Evolutionary conservation across 2,113 vertebrate genomes (phyloP).

Genomic region (Cranoglanis bouderius): DNA sequence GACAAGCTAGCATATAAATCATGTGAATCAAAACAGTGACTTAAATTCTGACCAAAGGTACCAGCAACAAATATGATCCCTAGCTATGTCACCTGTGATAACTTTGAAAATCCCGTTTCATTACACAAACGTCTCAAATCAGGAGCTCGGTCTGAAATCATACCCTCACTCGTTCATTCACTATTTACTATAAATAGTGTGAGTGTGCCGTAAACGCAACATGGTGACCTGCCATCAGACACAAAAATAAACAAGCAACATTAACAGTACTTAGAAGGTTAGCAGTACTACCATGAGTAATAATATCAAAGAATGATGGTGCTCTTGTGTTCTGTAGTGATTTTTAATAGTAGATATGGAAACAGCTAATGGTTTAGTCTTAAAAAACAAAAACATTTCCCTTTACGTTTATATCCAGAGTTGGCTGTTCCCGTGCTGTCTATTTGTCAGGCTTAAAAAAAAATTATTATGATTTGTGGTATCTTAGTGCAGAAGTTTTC

Average conservation of each 20-base stretch:
- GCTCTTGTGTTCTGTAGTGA: neutral
- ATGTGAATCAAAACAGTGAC: neutral
- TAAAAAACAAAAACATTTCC: neutral
- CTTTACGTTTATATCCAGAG: neutral
- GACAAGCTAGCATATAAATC: neutral
- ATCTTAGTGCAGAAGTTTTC: neutral
- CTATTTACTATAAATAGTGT: neutral
- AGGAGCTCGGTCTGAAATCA: neutral
- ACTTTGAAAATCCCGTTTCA: neutral
- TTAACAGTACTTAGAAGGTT: neutral
- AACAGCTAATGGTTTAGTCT: neutral
- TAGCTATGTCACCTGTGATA: neutral
- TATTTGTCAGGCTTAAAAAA: neutral
- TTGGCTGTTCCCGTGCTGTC: neutral
- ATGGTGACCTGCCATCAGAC: neutral
- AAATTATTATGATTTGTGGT: neutral
- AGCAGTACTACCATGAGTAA: neutral
- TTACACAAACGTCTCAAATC: neutral
- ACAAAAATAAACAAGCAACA: neutral
- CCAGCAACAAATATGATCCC: neutral
- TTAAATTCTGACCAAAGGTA: neutral
- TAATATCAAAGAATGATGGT: neutral
- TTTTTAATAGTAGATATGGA: neutral
- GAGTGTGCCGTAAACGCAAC: neutral
- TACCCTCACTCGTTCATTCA: neutral